Evolutionary conservation across 2,113 vertebrate genomes (phyloP).

Genomic region (Hymenochirus boettgeri): DNA sequence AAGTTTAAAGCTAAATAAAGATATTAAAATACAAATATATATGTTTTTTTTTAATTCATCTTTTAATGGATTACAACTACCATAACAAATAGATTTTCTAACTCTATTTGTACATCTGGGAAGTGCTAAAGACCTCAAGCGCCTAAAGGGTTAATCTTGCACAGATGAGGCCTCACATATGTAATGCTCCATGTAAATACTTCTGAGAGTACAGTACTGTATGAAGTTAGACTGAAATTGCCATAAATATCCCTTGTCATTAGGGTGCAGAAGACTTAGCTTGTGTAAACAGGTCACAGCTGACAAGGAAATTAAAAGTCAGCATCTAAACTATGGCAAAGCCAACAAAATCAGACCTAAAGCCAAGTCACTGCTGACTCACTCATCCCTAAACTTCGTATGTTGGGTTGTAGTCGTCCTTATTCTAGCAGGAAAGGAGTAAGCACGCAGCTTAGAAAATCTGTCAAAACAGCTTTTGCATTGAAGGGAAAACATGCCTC

Average conservation of each 20-base stretch:
- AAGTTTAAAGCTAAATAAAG: too few relatives aligned
- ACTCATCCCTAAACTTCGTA: slow-evolving; percentile 32
- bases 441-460: not conserved
- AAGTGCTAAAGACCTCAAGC: too few relatives aligned
- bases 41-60: too few relatives aligned
- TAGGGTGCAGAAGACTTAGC: slow-evolving; percentile 27
- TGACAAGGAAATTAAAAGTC: slow-evolving; percentile 43
- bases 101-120: too few relatives aligned
- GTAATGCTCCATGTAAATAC: not conserved
- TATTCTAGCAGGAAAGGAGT: slow-evolving; percentile 27
- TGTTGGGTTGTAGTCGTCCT: slow-evolving; percentile 21
- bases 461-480: not conserved
- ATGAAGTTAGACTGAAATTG: slow-evolving; percentile 5
- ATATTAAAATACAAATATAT: too few relatives aligned
- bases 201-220: not conserved
- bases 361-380: slow-evolving; percentile 40
- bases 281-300: slow-evolving; percentile 40
- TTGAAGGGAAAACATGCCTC: not conserved
- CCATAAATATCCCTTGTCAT: slow-evolving; percentile 40
- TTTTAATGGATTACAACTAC: too few relatives aligned
- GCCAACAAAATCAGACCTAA: slow-evolving; percentile 36
- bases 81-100: too few relatives aligned
- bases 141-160: slow-evolving; percentile 4
- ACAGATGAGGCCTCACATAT: not conserved
- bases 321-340: slow-evolving; percentile 39